These are phyloP conservation scores for Akabosia matsudoensis DNA, from an alignment of 1,140 invertebrate genomes.

Conservation along the genomic window DNA sequence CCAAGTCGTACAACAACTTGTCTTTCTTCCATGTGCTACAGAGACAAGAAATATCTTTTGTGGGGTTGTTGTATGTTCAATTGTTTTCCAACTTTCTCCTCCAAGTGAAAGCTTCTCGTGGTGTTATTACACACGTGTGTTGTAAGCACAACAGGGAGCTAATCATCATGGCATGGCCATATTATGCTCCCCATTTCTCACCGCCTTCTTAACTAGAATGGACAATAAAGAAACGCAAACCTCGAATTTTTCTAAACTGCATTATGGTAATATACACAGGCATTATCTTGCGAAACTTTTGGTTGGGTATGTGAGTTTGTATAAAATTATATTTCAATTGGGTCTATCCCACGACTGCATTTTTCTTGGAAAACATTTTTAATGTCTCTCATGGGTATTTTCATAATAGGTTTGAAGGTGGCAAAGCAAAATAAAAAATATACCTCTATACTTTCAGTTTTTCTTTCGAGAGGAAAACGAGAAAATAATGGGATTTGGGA, in stretches of 20 bases:
- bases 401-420: background rate
- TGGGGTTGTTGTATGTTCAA: too few relatives aligned
- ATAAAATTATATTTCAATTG: background rate
- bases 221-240: background rate
- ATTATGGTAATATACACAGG: too few relatives aligned
- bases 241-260: background rate
- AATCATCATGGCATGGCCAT: constrained; percentile 10
- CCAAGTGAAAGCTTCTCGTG: too few relatives aligned
- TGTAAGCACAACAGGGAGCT: too few relatives aligned
- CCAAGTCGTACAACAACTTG: too few relatives aligned
- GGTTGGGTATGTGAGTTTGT: background rate
- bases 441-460: too few relatives aligned
- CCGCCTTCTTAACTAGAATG: background rate
- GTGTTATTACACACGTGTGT: too few relatives aligned
- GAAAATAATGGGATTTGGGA: constrained; percentile 19
- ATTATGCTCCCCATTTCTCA: background rate
- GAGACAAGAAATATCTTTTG: too few relatives aligned
- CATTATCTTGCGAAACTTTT: too few relatives aligned
- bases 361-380: background rate
- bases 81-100: too few relatives aligned
- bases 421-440: background rate
- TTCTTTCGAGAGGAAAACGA: background rate
- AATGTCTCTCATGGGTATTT: constrained; percentile 14
- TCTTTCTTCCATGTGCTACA: too few relatives aligned
- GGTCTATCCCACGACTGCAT: background rate